phyloP scores from a whole-genome alignment of 2,113 vertebrate species.

The Daphoenositta chrysoptera region DNA sequence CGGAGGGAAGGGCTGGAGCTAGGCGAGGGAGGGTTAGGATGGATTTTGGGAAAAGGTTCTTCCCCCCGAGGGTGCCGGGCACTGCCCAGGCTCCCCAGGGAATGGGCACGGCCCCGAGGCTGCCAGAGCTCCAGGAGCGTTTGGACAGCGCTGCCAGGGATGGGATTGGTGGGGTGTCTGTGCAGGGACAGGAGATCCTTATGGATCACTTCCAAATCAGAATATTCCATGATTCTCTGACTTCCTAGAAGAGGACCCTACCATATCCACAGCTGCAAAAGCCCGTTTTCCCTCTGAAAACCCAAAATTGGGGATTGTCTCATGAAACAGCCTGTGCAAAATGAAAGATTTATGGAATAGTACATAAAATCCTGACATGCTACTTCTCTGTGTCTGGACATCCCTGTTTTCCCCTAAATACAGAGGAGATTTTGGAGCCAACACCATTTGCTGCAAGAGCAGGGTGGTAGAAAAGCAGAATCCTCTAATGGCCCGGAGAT shows the following conservation, averaged over 20 bases:
- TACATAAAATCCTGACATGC: not conserved
- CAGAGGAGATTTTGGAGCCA: not conserved
- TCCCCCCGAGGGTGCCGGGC: not conserved
- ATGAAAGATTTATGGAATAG: not conserved
- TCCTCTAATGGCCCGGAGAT: not conserved
- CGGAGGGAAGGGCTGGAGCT: not conserved
- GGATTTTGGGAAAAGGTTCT: rapidly evolving
- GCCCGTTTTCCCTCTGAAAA: rapidly evolving
- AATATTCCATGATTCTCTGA: not conserved
- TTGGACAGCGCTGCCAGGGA: not conserved
- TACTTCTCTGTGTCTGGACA: not conserved
- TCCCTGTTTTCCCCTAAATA: not conserved
- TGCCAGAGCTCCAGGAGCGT: not conserved
- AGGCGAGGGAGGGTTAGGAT: rapidly evolving
- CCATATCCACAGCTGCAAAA: not conserved
- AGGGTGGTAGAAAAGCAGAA: not conserved
- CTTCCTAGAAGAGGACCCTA: not conserved
- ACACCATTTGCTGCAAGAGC: not conserved
- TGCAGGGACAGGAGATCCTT: not conserved
- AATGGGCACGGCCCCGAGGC: not conserved
- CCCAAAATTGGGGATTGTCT: not conserved
- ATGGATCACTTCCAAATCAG: not conserved
- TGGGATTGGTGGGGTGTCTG: not conserved
- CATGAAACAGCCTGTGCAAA: not conserved
- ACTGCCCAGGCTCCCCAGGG: not conserved